Percentiles rank a stretch among this genome's conserved stretches.
These are phyloP conservation scores for Drosophila paulistorum DNA, from an alignment of 1,140 invertebrate species.

Conservation along the genomic window DNA sequence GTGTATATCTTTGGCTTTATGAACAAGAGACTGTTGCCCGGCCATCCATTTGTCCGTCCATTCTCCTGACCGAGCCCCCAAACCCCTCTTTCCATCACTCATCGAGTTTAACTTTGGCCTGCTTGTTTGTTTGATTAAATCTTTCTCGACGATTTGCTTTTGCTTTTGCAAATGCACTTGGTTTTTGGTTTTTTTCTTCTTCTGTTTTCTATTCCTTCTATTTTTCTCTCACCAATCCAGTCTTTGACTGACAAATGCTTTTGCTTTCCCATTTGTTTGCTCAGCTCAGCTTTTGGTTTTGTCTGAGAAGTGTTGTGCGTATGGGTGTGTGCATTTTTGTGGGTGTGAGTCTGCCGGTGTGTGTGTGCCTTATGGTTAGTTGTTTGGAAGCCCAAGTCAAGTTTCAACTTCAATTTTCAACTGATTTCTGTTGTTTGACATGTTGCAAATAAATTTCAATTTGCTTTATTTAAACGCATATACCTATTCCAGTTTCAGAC, in stretches of 20 bases:
- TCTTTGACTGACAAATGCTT: constrained; percentile 32
- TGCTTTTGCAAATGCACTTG: constrained; percentile 39
- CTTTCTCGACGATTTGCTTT: constrained; percentile 61
- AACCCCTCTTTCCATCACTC: background rate
- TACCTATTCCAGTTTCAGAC: background rate
- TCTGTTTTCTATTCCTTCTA: constrained; percentile 24
- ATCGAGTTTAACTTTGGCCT: constrained; percentile 29
- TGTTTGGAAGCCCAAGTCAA: constrained; percentile 11
- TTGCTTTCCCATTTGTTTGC: constrained; percentile 20
- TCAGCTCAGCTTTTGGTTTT: constrained; percentile 12
- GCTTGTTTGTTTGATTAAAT: constrained; percentile 53
- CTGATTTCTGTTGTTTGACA: constrained; percentile 13
- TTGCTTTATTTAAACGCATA: constrained; percentile 39
- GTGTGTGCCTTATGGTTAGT: constrained; percentile 16
- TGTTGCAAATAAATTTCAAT: constrained; percentile 41
- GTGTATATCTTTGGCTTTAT: constrained; percentile 40
- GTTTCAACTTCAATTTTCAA: constrained; percentile 14
- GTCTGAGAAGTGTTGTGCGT: background rate
- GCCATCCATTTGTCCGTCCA: constrained; percentile 14
- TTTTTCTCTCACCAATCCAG: constrained; percentile 23
- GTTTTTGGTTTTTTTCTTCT: constrained; percentile 9
- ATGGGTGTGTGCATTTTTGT: background rate
- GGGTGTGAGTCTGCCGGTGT: background rate
- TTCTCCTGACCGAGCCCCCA: background rate
- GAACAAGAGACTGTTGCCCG: constrained; percentile 28